A percentile compares a stretch with the other conserved stretches of the same genome.
Conservation (phyloP, 2,797 vertebrate genomes). For the Cetoscarus ocellatus region DNA sequence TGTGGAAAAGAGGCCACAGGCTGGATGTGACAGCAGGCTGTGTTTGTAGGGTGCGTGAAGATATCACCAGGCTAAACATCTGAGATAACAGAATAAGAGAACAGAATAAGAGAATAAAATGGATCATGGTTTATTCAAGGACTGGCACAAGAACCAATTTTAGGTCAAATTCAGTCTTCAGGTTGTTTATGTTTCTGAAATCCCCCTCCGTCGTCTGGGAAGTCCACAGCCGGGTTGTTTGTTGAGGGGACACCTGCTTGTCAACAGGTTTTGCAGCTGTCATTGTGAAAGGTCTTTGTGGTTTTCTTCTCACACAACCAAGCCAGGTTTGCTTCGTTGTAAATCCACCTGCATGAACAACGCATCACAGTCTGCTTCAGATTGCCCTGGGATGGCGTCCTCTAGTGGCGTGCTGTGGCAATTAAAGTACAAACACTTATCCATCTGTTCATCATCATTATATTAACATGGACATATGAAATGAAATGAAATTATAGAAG, state of each 20-base stretch:
- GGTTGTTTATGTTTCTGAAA: constrained; percentile 44
- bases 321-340: neutral
- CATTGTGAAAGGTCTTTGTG: constrained; percentile 51
- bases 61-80: no score
- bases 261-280: constrained; percentile 43
- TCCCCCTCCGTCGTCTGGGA: constrained; percentile 66
- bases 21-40: no score
- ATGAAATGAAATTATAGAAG: no score
- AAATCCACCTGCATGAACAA: neutral
- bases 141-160: no score
- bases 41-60: no score
- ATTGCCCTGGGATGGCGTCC: neutral
- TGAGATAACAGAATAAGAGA: no score
- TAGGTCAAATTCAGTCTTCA: neutral
- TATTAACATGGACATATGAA: no score
- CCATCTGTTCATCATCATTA: no score
- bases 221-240: constrained; percentile 44
- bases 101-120: no score
- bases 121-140: no score
- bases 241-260: constrained; percentile 44
- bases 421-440: neutral
- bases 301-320: constrained; percentile 17
- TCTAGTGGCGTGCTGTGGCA: constrained; percentile 19
- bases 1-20: no score
- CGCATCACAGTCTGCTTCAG: neutral